phyloP scores from a whole-genome alignment of 2,113 vertebrate genomes.

The Anas platyrhynchos region DNA sequence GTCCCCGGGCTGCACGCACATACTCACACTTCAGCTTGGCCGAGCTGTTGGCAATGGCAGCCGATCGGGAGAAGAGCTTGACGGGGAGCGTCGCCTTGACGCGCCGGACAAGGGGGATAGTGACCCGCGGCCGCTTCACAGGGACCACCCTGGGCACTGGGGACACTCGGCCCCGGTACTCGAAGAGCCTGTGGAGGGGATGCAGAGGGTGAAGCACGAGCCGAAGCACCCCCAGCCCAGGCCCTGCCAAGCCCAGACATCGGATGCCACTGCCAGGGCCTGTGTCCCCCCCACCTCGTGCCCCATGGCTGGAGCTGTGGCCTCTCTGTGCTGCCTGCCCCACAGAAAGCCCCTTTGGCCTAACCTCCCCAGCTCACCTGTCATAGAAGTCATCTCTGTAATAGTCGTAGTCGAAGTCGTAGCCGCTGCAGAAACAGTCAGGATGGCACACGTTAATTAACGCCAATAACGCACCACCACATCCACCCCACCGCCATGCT shows the following conservation, averaged over 20 bases:
- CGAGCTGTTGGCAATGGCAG: constrained; percentile 80
- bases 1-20: neutral
- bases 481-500: neutral
- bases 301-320: fast-evolving
- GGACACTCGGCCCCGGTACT: constrained; percentile 87
- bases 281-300: fast-evolving
- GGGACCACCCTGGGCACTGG: constrained; percentile 85
- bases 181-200: constrained; percentile 82
- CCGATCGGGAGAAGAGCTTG: constrained; percentile 84
- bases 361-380: constrained; percentile 78
- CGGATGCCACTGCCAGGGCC: fast-evolving
- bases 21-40: constrained; percentile 86
- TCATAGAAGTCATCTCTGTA: constrained; percentile 91
- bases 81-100: constrained; percentile 88
- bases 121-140: constrained; percentile 86
- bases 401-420: constrained; percentile 90
- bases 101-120: constrained; percentile 88
- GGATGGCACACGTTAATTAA: neutral
- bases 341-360: fast-evolving
- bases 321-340: neutral
- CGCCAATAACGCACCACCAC: neutral
- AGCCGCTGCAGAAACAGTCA: constrained; percentile 81
- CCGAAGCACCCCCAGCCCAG: neutral
- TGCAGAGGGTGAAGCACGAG: neutral
- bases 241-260: fast-evolving